Conservation (phyloP, 2,113 vertebrate species). For the Sinosuthora webbiana region DNA sequence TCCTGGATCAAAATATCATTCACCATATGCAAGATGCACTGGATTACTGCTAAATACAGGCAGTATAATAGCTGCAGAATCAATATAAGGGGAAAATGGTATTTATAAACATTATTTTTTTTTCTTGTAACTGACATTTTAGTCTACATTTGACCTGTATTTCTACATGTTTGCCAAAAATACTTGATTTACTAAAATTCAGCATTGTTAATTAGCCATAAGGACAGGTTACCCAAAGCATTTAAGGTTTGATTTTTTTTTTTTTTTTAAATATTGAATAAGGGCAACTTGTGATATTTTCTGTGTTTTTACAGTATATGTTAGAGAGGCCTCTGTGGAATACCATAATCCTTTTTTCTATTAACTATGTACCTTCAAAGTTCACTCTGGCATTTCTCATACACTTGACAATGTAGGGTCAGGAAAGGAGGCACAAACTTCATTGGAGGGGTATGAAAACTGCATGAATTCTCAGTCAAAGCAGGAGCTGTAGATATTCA, state of each 20-base stretch:
- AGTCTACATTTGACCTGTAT: not conserved
- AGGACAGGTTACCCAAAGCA: not conserved
- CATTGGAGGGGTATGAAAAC: not conserved
- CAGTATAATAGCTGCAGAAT: not conserved
- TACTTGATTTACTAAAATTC: not conserved
- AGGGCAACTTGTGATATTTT: conserved; percentile 35
- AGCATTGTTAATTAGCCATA: not conserved
- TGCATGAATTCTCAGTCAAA: not conserved
- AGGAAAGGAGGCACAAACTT: not conserved
- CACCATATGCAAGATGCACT: not conserved
- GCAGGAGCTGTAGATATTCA: not conserved
- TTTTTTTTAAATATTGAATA: not conserved
- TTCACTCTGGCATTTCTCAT: conserved; percentile 53
- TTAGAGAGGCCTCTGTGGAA: conserved; percentile 18
- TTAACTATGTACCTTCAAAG: conserved; percentile 35
- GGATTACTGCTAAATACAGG: not conserved
- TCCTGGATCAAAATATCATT: not conserved
- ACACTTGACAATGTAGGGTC: not conserved
- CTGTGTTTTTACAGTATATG: conserved; percentile 15
- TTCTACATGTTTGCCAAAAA: not conserved
- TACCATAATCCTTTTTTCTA: conserved; percentile 29
- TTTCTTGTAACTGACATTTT: not conserved
- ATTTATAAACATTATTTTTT: not conserved
- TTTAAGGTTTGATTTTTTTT: not conserved
- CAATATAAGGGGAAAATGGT: not conserved